Base-by-base conservation (phyloP, 2,113 vertebrate species). In the Heterotilapia buettikoferi region DNA sequence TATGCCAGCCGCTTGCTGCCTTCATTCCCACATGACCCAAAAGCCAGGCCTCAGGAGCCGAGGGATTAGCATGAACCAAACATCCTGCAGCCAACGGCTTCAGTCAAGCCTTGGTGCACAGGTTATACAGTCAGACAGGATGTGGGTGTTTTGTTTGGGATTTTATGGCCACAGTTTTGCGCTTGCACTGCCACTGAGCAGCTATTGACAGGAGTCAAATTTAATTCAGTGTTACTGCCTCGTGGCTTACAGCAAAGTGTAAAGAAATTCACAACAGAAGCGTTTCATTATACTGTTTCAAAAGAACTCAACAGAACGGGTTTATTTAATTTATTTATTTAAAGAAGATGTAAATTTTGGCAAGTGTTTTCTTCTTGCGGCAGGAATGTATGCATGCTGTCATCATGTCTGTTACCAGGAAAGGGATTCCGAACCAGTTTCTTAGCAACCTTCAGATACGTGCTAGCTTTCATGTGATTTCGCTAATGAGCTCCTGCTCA, bases 381-480 rank as follows among this genome's bases (percentile, higher is more conserved):
- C 83, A 89, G 89, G 85, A 89, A 92, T 89, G 82, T 84, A 88
- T 87, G 90, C 80, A 82, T 33, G 80, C 88, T 83, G 80, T 92
- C 86, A 86, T 82, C 84, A 24, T 86, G 86, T 90, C 93, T 92
- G 90, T 95, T 96, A 92, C 93, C 90, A 92, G 91, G 93, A 89
- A 94, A 94, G 92, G 87, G 91, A 93, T 92, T 91, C 91, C 89
- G 11, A 84, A 95, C 86, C 92, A 94, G 95, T 96, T 95, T 95
- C 95, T 95, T 95, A 96, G 95, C 95, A 96, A 96, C 95, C 91
- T 95, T 93, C 82, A 52, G 87, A 93, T 89, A 91, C 78, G 29
- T 94, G 90, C 90, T 83, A 86, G 91, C 93, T 92, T 94, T 94
- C 88, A 91, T 94, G 89, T 89, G 90, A 94, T 95, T 95, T 94